These are phyloP conservation scores for Protonemura montana DNA, from an alignment of 2,888 invertebrate species.

Conservation along the genomic window DNA sequence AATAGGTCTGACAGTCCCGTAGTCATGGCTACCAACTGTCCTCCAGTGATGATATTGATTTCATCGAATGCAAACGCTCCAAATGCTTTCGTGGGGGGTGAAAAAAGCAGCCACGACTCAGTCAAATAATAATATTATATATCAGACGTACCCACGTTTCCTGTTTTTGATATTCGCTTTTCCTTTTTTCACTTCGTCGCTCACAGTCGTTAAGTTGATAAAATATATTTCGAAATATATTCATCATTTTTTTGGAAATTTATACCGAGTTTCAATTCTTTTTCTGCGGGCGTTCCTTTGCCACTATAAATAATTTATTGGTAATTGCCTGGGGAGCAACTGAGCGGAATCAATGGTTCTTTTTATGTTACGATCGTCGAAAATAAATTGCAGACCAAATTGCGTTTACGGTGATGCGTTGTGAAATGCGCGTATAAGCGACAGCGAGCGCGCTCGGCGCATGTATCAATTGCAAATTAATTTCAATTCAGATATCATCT, in stretches of 20 bases:
- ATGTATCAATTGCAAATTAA: neutral
- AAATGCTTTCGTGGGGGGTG: neutral
- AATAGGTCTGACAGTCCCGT: too few relatives aligned
- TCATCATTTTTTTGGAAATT: neutral
- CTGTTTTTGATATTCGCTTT: slow-evolving; percentile 1
- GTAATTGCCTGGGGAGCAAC: neutral
- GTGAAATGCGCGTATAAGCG: neutral
- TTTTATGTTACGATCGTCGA: slow-evolving; percentile 2
- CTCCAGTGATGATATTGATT: neutral
- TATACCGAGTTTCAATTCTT: neutral
- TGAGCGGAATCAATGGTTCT: slow-evolving; percentile 7
- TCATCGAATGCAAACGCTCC: neutral
- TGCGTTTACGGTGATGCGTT: neutral
- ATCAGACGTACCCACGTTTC: neutral
- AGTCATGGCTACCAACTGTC: too few relatives aligned
- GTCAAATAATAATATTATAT: neutral
- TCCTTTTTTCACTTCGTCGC: neutral
- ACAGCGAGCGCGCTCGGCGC: neutral
- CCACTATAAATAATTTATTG: neutral
- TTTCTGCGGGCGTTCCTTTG: neutral
- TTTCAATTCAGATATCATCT: neutral
- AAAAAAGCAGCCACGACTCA: neutral
- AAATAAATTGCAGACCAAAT: neutral
- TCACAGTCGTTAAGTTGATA: neutral
- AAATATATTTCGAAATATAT: neutral